Base-by-base conservation (phyloP, 2,888 invertebrate genomes). In the Sialis lutaria region DNA sequence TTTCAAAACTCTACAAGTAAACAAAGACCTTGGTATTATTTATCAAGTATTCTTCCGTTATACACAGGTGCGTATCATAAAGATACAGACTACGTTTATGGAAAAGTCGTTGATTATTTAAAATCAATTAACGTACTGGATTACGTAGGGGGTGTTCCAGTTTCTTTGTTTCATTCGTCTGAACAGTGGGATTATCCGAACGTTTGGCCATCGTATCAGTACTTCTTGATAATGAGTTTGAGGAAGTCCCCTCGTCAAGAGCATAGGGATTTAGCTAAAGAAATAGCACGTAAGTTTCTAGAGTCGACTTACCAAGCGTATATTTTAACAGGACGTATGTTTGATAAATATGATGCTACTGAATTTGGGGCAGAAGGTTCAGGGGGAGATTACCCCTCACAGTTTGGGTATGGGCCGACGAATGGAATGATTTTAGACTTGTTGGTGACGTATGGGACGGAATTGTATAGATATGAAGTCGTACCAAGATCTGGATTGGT, bases 181-280 rank as follows among this genome's bases (percentile, higher is more conserved):
- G 77, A 84, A 60, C 81, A 86, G 59, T 82, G 86, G 86, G 85
- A 86, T 60, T 79, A 75, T 56, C 84, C 88, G 0, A 89, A 89
- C 58, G 85, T 83, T 0, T 90, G 89, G 89, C 80, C 89, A 1
- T 89, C 89, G 4, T 70, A 83, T 41, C 81, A 87, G 51, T 80
- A 82, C 55, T 73, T 87, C 45, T 65, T 82, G 1, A 75, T 88
- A 3, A 73, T 79, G 58, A 79, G 79, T 4, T 62, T 87, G 49
- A 70, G 76, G 48, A 70, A 73, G 33, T 71, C 79, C 6, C 69
- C 68, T 0, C 71, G 71, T 9, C 52, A 57, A 1, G 70, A 74
- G 55, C 77, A 79, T 0, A 61, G 68, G 44, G 58, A 69, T 8
- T 55, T 77, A 49, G 84, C 86, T 0, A 69, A 69, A 53, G 63